These are phyloP conservation scores for Acanthis flammea DNA, from an alignment of 2,797 vertebrate genomes.

Conservation along the genomic window DNA sequence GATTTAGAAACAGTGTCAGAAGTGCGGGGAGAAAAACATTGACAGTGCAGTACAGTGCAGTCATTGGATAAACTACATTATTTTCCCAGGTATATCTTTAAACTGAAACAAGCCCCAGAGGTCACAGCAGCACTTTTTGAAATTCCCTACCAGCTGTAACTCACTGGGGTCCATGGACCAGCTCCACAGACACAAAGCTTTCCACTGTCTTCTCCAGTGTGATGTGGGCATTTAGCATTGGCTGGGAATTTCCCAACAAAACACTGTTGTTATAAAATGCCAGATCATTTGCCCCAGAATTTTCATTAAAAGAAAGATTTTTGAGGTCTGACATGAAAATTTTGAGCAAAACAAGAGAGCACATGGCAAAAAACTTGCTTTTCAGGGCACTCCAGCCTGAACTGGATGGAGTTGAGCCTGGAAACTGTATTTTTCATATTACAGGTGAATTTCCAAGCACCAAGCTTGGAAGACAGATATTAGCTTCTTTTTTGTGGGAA, in stretches of 20 bases:
- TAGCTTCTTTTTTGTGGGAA: neutral
- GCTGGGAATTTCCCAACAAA: neutral
- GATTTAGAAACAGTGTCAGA: neutral
- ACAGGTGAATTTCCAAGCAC: conserved; percentile 5
- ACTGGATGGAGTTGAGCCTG: neutral
- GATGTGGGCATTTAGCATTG: neutral
- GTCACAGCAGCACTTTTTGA: neutral
- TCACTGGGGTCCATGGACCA: neutral
- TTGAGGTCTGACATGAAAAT: neutral
- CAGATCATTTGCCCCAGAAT: fast-evolving
- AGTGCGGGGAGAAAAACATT: fast-evolving
- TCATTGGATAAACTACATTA: neutral
- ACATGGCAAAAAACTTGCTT: neutral
- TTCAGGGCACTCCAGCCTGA: neutral
- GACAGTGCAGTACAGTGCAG: neutral
- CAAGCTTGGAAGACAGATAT: neutral
- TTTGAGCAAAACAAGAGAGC: neutral
- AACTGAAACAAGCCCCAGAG: neutral
- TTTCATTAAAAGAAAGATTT: neutral
- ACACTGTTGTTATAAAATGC: neutral
- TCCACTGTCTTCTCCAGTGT: neutral
- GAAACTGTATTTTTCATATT: neutral
- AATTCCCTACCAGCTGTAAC: neutral
- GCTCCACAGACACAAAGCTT: neutral
- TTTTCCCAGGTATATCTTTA: neutral